Evolutionary conservation across 2,888 invertebrate genomes (phyloP), one percentile per base, ranked within the genome.

Genomic region (Eudasyphora cyanicolor): DNA sequence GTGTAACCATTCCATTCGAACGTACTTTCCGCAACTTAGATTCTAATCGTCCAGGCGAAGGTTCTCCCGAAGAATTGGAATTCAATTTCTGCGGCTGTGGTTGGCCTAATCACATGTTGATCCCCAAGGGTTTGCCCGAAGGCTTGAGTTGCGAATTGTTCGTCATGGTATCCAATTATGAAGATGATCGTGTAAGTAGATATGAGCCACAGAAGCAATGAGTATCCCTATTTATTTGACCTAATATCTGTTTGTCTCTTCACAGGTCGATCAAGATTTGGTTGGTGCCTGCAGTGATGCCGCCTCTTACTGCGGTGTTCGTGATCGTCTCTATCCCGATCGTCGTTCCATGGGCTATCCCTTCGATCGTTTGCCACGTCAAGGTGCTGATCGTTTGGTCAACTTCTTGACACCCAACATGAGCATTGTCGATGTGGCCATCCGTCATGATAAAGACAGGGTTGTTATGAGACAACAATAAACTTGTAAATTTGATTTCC

Each of bases 71-170:
- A 0, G 92, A 93, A 0, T 92, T 92, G 0, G 92, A 93, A 85
- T 96, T 95, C 92, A 96, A 96, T 93, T 96, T 96, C 94, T 97
- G 97, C 92, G 97, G 97, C 82, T 97, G 97, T 89, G 97, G 97
- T 80, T 97, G 97, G 96, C 97, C 97, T 0, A 95, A 96, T 76
- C 96, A 97, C 90, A 94, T 97, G 95, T 93, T 97, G 6, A 88
- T 96, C 3, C 95, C 97, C 0, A 95, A 94, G 91, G 97, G 97
- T 2, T 94, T 91, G 8, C 90, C 93, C 0, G 93, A 93, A 79
- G 97, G 97, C 0, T 94, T 94, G 90, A 92, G 93, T 0, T 94
- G 95, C 88, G 94, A 95, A 84, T 92, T 97, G 12, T 96, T 96
- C 90, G 95, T 94, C 32, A 96, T 97, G 96, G 93, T 97, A 27